A percentile compares a stretch with the other conserved stretches of the same genome.
These are phyloP conservation scores for Meriones psammophilus DNA, from an alignment of 2,797 vertebrate genomes.

Conservation along the genomic window DNA sequence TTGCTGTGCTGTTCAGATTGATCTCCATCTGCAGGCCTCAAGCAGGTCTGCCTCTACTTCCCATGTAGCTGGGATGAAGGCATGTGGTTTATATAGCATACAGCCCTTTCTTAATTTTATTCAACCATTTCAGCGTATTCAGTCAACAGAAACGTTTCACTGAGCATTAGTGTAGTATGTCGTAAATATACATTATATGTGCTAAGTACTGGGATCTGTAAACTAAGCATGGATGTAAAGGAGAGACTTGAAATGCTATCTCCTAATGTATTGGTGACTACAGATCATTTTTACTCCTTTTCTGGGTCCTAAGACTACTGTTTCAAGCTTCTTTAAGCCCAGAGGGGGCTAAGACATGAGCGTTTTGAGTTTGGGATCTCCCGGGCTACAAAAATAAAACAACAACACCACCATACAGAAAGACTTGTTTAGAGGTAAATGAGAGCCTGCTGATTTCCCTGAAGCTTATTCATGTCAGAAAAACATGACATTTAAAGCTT, in stretches of 20 bases:
- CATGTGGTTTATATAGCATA: background rate
- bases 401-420: background rate
- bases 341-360: background rate
- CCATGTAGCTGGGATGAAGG: background rate
- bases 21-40: background rate
- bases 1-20: background rate
- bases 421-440: constrained; percentile 5
- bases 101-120: background rate
- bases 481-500: constrained; percentile 58
- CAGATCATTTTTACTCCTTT: background rate
- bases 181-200: background rate
- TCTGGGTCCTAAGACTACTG: constrained; percentile 6
- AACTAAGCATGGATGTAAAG: constrained; percentile 18
- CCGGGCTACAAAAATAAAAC: background rate
- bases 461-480: constrained; percentile 41
- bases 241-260: background rate
- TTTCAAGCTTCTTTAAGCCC: background rate
- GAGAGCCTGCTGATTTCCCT: background rate
- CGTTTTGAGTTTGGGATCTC: background rate
- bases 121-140: background rate
- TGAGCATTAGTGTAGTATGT: background rate
- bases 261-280: background rate
- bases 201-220: background rate
- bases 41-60: background rate
- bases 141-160: background rate